Percentiles rank a stretch among this genome's conserved stretches.
Conservation (phyloP, 2,797 vertebrate species). For the Moxostoma hubbsi region DNA sequence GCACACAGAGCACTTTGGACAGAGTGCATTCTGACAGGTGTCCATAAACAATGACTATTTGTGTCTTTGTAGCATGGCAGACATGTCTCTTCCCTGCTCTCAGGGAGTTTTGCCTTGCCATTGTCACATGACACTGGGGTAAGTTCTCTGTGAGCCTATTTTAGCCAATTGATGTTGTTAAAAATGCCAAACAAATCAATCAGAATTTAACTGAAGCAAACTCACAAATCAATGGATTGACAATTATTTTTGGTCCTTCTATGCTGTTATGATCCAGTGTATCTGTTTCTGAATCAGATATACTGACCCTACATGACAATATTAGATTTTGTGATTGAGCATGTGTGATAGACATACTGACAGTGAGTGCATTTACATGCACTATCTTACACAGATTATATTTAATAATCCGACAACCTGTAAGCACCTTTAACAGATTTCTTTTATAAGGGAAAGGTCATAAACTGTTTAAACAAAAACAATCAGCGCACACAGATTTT, state of each 20-base stretch:
- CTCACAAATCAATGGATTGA: not conserved
- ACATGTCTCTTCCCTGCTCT: conserved; percentile 11
- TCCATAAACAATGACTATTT: conserved; percentile 45
- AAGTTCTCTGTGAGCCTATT: conserved; percentile 3
- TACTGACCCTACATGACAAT: too few relatives aligned
- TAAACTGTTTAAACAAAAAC: too few relatives aligned
- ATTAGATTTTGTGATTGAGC: too few relatives aligned
- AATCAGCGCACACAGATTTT: too few relatives aligned
- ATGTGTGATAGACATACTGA: too few relatives aligned
- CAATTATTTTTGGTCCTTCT: not conserved
- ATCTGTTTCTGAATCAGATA: too few relatives aligned
- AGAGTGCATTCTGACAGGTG: conserved; percentile 39
- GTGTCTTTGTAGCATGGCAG: conserved; percentile 38
- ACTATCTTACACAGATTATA: too few relatives aligned
- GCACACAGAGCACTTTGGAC: conserved; percentile 12
- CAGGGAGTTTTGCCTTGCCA: conserved; percentile 8
- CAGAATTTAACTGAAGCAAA: not conserved
- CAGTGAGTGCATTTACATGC: too few relatives aligned
- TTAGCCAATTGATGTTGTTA: not conserved
- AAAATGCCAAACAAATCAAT: not conserved
- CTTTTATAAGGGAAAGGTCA: too few relatives aligned
- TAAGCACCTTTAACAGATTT: too few relatives aligned
- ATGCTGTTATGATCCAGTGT: too few relatives aligned
- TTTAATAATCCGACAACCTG: too few relatives aligned
- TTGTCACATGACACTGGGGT: not conserved